phyloP scores from a whole-genome alignment of 2,113 vertebrate species.

The Gambusia holbrooki region DNA sequence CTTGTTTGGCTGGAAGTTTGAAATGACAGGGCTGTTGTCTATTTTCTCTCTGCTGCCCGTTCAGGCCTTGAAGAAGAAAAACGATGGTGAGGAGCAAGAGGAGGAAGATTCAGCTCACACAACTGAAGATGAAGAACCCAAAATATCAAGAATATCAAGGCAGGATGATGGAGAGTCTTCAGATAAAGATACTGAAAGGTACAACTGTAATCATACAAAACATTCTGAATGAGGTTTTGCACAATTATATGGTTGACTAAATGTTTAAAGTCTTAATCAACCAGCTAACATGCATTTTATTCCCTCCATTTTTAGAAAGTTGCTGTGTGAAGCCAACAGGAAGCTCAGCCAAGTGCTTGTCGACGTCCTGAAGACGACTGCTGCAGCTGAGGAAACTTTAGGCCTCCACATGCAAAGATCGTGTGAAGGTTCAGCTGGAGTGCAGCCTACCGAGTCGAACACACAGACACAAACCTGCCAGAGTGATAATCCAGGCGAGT shows the following conservation, averaged over 20 bases:
- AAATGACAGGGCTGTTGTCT: conserved; percentile 90
- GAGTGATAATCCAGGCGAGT: conserved; percentile 54
- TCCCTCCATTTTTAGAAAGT: conserved; percentile 67
- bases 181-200: conserved; percentile 86
- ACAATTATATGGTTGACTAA: not conserved
- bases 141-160: conserved; percentile 21
- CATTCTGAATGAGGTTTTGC: not conserved
- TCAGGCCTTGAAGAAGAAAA: conserved; percentile 78
- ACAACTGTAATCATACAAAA: not conserved
- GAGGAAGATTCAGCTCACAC: conserved; percentile 64
- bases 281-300: not conserved
- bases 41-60: conserved; percentile 88
- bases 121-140: not conserved
- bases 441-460: conserved; percentile 33
- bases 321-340: conserved; percentile 84
- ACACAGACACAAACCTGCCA: conserved; percentile 71
- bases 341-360: conserved; percentile 87
- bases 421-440: conserved; percentile 76
- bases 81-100: conserved; percentile 63
- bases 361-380: conserved; percentile 92
- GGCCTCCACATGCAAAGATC: conserved; percentile 87
- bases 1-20: conserved; percentile 25
- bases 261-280: not conserved
- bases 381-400: conserved; percentile 91
- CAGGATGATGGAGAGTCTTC: conserved; percentile 65